A percentile compares a stretch with the other conserved stretches of the same genome.
These are phyloP conservation scores for Trochalopteron elliotii DNA, from an alignment of 2,113 vertebrate species.

Conservation along the genomic window DNA sequence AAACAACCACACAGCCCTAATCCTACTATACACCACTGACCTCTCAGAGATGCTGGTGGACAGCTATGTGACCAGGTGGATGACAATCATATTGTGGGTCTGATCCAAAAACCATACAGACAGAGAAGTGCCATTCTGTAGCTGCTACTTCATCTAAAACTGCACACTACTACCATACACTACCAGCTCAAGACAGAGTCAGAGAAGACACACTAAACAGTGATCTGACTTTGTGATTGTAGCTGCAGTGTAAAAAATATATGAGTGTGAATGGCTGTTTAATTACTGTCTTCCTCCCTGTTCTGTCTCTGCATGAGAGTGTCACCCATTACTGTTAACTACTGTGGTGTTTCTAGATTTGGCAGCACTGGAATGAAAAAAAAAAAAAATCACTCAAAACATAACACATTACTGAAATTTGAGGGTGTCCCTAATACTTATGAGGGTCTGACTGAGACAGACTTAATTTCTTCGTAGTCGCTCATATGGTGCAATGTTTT, in stretches of 20 bases:
- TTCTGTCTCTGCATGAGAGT: not conserved
- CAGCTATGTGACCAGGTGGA: not conserved
- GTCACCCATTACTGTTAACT: not conserved
- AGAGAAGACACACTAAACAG: not conserved
- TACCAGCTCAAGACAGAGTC: not conserved
- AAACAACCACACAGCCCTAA: not conserved
- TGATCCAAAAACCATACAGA: not conserved
- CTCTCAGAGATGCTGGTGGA: not conserved
- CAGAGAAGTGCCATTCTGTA: not conserved
- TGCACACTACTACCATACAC: not conserved
- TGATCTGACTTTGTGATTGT: not conserved
- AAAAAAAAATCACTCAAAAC: not conserved
- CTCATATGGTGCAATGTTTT: accelerated
- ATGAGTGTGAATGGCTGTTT: not conserved
- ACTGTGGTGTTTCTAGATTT: not conserved
- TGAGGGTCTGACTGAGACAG: not conserved
- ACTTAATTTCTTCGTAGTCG: not conserved
- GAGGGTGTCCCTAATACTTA: not conserved
- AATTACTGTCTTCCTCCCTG: not conserved
- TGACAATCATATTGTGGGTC: not conserved
- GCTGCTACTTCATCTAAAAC: not conserved
- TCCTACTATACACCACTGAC: not conserved
- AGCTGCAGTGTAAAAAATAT: not conserved
- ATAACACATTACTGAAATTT: not conserved
- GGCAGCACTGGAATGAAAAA: not conserved